Base-by-base conservation (phyloP, 2,888 invertebrate genomes). In the Zygothrica quintamaculata region DNA sequence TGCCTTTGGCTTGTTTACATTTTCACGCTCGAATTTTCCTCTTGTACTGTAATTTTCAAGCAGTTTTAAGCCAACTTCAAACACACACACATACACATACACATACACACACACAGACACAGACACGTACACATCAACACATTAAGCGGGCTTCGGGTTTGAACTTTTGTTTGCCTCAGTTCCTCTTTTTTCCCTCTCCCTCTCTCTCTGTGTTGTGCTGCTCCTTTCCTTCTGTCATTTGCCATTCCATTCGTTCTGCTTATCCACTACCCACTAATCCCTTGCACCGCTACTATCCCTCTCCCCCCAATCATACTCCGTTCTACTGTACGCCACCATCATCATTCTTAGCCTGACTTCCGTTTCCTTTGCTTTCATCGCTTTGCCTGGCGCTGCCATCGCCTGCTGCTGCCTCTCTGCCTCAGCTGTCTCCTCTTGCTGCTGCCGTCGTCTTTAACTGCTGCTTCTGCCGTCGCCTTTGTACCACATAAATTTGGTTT, bases 401-500 rank as follows among this genome's bases (percentile, higher is more conserved):
- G n/a, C n/a, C n/a, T n/a, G n/a, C n/a, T n/a, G n/a, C n/a, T n/a
- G n/a, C n/a, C n/a, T 13, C 18, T n/a, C n/a, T 39, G 13, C 18
- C n/a, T 37, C 11, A 12, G 4, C 37, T 11, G 29, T 29, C n/a
- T 9, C 4, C n/a, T n/a, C n/a, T n/a, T n/a, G 61, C 55, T 39
- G 22, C 11, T 26, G 34, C 36, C 51, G n/a, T n/a, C n/a, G n/a
- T n/a, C n/a, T n/a, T n/a, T n/a, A n/a, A n/a, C n/a, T n/a, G n/a
- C n/a, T n/a, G n/a, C n/a, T n/a, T 11, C 25, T 39, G 50, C n/a
- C n/a, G n/a, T n/a, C 50, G 60, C 75, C 86, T 79, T 86, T 79
- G 86, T 79, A 84, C 64, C 81, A 73, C 81, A 80, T 80, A 80
- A 86, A 80, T 80, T 80, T 68, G 77, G 57, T 84, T 86, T 80